Conservation (phyloP, 2,113 vertebrate species). For the Raja brachyura region DNA sequence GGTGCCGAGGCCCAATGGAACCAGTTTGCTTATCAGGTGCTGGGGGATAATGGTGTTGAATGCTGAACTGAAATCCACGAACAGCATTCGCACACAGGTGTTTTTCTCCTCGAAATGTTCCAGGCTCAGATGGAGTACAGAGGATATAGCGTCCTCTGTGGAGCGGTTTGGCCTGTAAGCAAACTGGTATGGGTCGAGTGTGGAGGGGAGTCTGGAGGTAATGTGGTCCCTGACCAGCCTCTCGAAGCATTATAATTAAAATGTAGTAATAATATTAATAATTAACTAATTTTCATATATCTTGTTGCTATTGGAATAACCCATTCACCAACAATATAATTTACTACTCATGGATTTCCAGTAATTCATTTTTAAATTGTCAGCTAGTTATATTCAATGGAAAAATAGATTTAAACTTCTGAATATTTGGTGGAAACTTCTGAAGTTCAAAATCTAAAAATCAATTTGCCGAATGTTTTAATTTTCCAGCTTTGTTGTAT, state of each 20-base stretch:
- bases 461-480: neutral
- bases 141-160: no score
- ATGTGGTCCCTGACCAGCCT: no score
- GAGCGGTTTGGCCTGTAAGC: no score
- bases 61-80: no score
- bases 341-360: neutral
- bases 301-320: neutral
- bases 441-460: neutral
- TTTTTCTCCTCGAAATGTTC: no score
- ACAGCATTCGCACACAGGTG: no score
- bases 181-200: no score
- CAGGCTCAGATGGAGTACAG: no score
- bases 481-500: neutral
- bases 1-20: no score
- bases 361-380: neutral
- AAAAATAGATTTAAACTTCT: neutral
- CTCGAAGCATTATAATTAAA: neutral
- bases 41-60: no score
- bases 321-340: neutral
- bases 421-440: neutral
- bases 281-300: neutral
- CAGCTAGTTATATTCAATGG: neutral
- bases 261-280: neutral
- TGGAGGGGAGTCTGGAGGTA: no score
- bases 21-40: no score